A percentile compares a stretch with the other conserved stretches of the same genome.
These are phyloP conservation scores for Napeogenes inachia DNA, from an alignment of 2,888 invertebrate species.

Conservation along the genomic window DNA sequence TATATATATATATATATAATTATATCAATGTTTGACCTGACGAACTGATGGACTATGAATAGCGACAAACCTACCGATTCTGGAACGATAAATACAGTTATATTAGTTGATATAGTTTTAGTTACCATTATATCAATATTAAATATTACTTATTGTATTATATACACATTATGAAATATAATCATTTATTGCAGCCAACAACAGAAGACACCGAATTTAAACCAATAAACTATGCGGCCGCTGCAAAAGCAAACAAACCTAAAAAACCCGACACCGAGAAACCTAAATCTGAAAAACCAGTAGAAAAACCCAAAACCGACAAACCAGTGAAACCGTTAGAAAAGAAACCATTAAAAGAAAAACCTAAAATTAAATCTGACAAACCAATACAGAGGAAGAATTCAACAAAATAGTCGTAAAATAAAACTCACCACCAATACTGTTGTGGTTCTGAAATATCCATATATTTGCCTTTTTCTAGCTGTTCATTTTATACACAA, in stretches of 20 bases:
- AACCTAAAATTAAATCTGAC: constrained; percentile 28
- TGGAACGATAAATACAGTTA: too few relatives aligned
- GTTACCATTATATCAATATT: too few relatives aligned
- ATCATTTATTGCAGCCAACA: constrained; percentile 14
- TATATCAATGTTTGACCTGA: too few relatives aligned
- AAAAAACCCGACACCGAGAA: constrained; percentile 47
- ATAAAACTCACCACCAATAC: neutral
- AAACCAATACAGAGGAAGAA: constrained; percentile 52
- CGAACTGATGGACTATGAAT: too few relatives aligned
- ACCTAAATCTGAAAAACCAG: constrained; percentile 34
- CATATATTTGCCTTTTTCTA: constrained; percentile 1
- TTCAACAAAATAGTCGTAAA: constrained; percentile 43
- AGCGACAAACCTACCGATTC: too few relatives aligned
- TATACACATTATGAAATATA: constrained; percentile 15
- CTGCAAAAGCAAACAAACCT: constrained; percentile 66
- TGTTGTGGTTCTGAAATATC: neutral
- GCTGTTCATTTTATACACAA: too few relatives aligned
- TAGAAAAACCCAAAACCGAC: constrained; percentile 29
- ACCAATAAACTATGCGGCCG: constrained; percentile 71
- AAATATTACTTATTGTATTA: too few relatives aligned
- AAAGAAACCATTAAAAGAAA: constrained; percentile 32
- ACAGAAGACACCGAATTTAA: constrained; percentile 49
- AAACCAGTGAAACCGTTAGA: constrained; percentile 23
- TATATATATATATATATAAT: too few relatives aligned
- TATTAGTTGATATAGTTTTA: too few relatives aligned